A percentile compares a stretch with the other conserved stretches of the same genome.
Evolutionary conservation across 2,888 invertebrate genomes (phyloP).

Genomic region (Onchidella celtica): DNA sequence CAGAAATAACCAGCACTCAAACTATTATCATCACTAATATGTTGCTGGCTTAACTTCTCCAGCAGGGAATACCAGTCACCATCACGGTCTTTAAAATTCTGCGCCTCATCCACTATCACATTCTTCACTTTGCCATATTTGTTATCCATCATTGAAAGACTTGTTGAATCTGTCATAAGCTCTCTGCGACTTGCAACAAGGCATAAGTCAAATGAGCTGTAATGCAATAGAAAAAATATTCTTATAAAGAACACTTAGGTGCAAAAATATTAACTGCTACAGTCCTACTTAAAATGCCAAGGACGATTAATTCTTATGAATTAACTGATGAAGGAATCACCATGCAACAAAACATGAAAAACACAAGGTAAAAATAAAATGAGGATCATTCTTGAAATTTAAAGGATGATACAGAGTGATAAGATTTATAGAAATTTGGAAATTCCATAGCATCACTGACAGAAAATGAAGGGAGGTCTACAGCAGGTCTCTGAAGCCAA

Average conservation of each 20-base stretch:
- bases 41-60: slow-evolving; percentile 59
- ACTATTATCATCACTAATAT: slow-evolving; percentile 33
- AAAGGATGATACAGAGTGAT: too few species aligned
- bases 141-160: slow-evolving; percentile 30
- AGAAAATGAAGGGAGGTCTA: too few species aligned
- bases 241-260: background rate
- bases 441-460: too few species aligned
- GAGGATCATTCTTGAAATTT: too few species aligned
- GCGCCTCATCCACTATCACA: slow-evolving; percentile 70
- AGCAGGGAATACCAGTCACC: slow-evolving; percentile 70
- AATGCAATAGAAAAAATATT: background rate
- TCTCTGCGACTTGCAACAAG: slow-evolving; percentile 60
- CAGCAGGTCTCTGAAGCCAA: too few species aligned
- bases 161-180: slow-evolving; percentile 57
- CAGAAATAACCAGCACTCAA: slow-evolving; percentile 65
- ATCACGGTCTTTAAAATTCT: slow-evolving; percentile 73
- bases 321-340: too few species aligned
- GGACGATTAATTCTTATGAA: too few species aligned
- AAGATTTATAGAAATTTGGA: too few species aligned
- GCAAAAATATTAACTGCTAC: too few species aligned
- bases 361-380: too few species aligned
- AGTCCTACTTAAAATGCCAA: too few species aligned
- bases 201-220: slow-evolving; percentile 65
- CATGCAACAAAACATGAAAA: too few species aligned
- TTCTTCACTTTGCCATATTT: slow-evolving; percentile 60